These are phyloP conservation scores for Pseudobourletiella spinata DNA, from an alignment of 1,140 invertebrate genomes.

Conservation along the genomic window DNA sequence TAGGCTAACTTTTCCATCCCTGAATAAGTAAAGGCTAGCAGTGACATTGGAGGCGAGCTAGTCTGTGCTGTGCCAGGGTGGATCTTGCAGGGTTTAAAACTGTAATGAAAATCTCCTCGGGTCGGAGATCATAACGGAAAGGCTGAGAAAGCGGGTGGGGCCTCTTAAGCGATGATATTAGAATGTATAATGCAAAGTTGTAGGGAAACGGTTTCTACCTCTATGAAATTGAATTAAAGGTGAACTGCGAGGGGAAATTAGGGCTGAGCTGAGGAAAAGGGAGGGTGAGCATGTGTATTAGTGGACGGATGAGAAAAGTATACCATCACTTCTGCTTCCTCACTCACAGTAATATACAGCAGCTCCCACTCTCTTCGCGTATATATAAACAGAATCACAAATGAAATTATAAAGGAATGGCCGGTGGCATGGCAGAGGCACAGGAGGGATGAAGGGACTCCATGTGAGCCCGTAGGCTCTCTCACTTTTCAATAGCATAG, in stretches of 20 bases:
- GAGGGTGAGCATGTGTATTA: background rate
- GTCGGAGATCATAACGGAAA: too few species aligned
- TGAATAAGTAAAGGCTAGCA: too few species aligned
- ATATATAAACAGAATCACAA: constrained; percentile 2
- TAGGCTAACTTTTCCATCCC: too few species aligned
- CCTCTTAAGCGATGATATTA: too few species aligned
- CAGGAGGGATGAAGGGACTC: background rate
- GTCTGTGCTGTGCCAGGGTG: too few species aligned
- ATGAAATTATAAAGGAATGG: background rate
- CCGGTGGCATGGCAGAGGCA: background rate
- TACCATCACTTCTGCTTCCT: background rate
- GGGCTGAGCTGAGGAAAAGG: background rate
- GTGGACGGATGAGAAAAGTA: background rate
- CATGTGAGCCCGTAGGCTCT: background rate
- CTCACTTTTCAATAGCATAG: background rate
- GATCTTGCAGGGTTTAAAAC: too few species aligned
- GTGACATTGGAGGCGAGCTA: too few species aligned
- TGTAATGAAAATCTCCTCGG: too few species aligned
- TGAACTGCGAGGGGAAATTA: background rate
- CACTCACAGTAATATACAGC: background rate
- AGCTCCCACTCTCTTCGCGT: too few species aligned
- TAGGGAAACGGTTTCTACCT: background rate
- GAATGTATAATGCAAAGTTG: too few species aligned
- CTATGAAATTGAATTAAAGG: background rate
- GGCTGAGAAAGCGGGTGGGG: too few species aligned